Percentiles rank a stretch among this genome's conserved stretches.
phyloP scores from a whole-genome alignment of 2,113 vertebrate genomes.

The Oreochromis aureus region DNA sequence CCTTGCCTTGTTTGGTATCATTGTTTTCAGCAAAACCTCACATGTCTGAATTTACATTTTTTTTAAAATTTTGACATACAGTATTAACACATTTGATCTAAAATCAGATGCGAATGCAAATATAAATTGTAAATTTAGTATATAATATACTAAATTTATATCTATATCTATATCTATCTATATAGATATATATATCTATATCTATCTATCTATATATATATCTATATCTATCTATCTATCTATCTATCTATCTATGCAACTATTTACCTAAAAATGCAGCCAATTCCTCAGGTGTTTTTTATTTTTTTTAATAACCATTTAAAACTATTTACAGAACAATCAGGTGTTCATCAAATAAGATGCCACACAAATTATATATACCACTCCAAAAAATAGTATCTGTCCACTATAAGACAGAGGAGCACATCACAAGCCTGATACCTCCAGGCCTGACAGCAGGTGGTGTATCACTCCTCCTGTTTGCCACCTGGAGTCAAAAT shows the following conservation, averaged over 20 bases:
- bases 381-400: not conserved
- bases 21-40: not conserved
- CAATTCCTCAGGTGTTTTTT: too few relatives aligned
- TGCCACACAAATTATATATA: not conserved
- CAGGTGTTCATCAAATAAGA: not conserved
- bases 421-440: not conserved
- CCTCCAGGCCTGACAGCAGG: fast-evolving
- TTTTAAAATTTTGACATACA: not conserved
- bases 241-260: too few relatives aligned
- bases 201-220: fast-evolving
- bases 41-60: fast-evolving
- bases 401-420: not conserved
- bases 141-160: too few relatives aligned
- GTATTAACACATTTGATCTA: not conserved
- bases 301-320: not conserved
- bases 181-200: fast-evolving
- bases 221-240: fast-evolving
- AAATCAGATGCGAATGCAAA: not conserved
- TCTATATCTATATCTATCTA: fast-evolving
- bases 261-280: too few relatives aligned
- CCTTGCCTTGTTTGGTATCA: not conserved
- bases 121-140: not conserved
- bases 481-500: not conserved
- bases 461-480: not conserved
- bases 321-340: not conserved